phyloP scores from a whole-genome alignment of 2,113 vertebrate species.

The Boulengeromyrus knoepffleri region DNA sequence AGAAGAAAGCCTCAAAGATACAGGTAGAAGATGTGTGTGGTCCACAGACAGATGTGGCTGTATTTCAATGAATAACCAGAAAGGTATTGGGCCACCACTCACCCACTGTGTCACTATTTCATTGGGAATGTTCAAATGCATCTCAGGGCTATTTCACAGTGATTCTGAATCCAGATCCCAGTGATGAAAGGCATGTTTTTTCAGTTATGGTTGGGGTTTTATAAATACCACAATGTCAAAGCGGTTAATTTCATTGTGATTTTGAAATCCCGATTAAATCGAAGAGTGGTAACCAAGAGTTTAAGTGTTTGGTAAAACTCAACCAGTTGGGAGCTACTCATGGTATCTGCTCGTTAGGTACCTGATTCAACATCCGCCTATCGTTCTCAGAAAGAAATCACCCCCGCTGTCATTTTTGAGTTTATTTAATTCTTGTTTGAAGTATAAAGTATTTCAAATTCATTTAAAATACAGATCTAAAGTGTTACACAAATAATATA shows the following conservation, averaged over 20 bases:
- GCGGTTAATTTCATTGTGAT: neutral
- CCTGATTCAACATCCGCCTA: neutral
- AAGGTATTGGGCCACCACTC: neutral
- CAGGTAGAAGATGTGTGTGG: neutral
- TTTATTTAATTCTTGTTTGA: slow-evolving; percentile 16
- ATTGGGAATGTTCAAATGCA: neutral
- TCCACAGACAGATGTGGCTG: neutral
- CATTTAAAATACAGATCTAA: slow-evolving; percentile 27
- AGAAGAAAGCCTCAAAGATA: neutral
- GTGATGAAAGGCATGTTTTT: neutral
- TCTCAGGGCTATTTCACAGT: neutral
- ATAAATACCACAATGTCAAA: neutral
- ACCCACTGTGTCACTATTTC: neutral
- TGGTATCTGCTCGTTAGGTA: neutral
- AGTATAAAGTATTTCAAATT: slow-evolving; percentile 32
- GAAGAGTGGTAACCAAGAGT: neutral
- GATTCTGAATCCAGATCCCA: neutral
- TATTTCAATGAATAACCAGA: neutral
- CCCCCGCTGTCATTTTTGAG: neutral
- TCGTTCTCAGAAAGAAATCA: slow-evolving; percentile 4
- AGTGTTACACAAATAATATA: slow-evolving; percentile 29
- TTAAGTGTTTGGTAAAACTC: neutral
- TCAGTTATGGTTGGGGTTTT: neutral
- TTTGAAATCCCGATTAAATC: neutral
- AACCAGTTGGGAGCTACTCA: neutral